Conservation (phyloP, 2,888 invertebrate genomes). For the Drosophila austrosaltans region DNA sequence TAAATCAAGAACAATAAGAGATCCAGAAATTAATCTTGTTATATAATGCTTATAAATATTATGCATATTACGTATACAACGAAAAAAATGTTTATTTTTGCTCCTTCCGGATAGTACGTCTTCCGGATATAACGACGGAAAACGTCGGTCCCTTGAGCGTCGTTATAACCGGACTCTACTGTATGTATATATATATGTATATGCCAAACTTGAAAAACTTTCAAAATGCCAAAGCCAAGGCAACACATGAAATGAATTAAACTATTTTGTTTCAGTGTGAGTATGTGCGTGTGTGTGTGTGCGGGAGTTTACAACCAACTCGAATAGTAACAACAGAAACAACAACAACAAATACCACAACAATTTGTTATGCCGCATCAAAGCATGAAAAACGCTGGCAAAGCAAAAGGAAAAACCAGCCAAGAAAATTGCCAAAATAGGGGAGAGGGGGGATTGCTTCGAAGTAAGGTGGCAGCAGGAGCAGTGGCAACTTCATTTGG, state of each 20-base stretch:
- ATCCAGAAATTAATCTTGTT: no score
- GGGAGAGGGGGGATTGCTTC: no score
- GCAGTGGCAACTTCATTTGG: slow-evolving; percentile 64
- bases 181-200: no score
- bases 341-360: slow-evolving; percentile 75
- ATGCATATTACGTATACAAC: no score
- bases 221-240: slow-evolving; percentile 57
- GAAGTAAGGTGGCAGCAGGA: slow-evolving; percentile 7
- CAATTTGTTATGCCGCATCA: slow-evolving; percentile 80
- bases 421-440: slow-evolving; percentile 45
- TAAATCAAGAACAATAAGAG: no score
- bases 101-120: no score
- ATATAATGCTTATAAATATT: no score
- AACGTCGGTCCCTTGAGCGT: no score
- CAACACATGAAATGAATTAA: slow-evolving; percentile 53
- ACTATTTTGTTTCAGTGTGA: slow-evolving; percentile 23
- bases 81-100: no score
- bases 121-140: no score
- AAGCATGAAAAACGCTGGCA: slow-evolving; percentile 72
- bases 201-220: slow-evolving; percentile 33
- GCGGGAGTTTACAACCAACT: slow-evolving; percentile 52
- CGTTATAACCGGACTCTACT: no score
- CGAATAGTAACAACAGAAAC: slow-evolving; percentile 56
- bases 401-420: slow-evolving; percentile 50
- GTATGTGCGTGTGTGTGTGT: slow-evolving; percentile 15